Conservation (phyloP, 2,888 invertebrate species). For the Furcula furcula region DNA sequence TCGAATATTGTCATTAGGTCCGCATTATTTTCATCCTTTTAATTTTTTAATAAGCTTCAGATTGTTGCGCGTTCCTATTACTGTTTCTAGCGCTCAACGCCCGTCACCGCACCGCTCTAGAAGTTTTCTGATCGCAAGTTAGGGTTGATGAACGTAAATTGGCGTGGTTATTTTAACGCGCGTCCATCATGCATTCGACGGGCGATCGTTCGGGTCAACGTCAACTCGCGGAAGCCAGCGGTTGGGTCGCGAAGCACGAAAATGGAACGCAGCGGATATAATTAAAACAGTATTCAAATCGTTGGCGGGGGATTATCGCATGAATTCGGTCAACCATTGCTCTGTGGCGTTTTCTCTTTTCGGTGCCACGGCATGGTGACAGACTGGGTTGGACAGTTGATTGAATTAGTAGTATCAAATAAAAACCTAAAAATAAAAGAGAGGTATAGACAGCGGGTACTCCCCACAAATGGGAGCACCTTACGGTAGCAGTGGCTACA, state of each 20-base stretch:
- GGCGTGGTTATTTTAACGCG: slow-evolving; percentile 42
- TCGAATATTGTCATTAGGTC: too few species aligned
- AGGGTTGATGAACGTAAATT: slow-evolving; percentile 51
- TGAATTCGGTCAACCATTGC: slow-evolving; percentile 60
- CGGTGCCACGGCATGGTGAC: too few species aligned
- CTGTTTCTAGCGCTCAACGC: background rate
- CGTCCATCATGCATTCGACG: slow-evolving; percentile 51
- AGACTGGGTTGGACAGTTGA: too few species aligned
- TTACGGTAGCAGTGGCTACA: too few species aligned
- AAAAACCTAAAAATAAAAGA: too few species aligned
- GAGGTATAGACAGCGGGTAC: too few species aligned
- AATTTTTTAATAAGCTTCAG: too few species aligned
- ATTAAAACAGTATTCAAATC: slow-evolving; percentile 74
- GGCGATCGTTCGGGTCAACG: slow-evolving; percentile 51
- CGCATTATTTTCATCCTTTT: too few species aligned
- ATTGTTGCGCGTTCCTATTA: too few species aligned
- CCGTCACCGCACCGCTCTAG: background rate
- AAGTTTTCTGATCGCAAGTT: slow-evolving; percentile 9
- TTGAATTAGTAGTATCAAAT: too few species aligned
- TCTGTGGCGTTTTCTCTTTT: slow-evolving; percentile 24
- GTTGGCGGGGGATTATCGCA: slow-evolving; percentile 62
- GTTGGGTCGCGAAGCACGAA: slow-evolving; percentile 61
- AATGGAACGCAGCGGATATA: slow-evolving; percentile 79
- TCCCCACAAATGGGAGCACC: too few species aligned
- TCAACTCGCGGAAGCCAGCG: slow-evolving; percentile 65